A percentile compares a stretch with the other conserved stretches of the same genome.
Conservation (phyloP, 2,113 vertebrate genomes). For the Arizona elegans region DNA sequence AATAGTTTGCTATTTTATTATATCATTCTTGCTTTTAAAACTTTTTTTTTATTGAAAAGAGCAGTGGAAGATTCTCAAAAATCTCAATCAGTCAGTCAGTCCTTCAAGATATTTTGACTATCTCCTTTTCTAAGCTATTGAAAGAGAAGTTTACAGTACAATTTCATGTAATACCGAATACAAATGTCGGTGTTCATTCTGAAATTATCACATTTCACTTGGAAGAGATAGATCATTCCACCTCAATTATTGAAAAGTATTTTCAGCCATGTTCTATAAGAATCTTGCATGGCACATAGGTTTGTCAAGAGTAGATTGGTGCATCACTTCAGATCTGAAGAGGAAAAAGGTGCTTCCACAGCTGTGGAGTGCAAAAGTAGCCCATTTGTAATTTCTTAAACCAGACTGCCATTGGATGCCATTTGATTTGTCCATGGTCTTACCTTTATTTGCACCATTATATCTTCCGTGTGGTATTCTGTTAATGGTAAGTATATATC, state of each 20-base stretch:
- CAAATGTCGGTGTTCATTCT: not conserved
- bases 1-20: not conserved
- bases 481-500: constrained; percentile 42
- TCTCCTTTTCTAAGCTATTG: not conserved
- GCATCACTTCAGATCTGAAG: not conserved
- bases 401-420: not conserved
- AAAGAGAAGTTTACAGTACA: not conserved
- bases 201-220: not conserved
- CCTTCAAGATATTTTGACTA: not conserved
- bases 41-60: not conserved
- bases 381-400: not conserved
- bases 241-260: not conserved
- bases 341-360: not conserved
- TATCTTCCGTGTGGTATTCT: constrained; percentile 54
- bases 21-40: not conserved
- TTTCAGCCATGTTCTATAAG: not conserved
- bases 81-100: not conserved
- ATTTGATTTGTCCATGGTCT: accelerated
- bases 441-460: constrained; percentile 31
- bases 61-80: not conserved
- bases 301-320: accelerated
- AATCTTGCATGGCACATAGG: not conserved
- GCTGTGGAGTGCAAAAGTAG: not conserved
- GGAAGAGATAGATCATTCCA: not conserved
- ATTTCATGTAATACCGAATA: not conserved